Evolutionary conservation across 1,140 invertebrate genomes (phyloP), one percentile per base, ranked within the genome.

Genomic region (Pemphigus obesinymphae): DNA sequence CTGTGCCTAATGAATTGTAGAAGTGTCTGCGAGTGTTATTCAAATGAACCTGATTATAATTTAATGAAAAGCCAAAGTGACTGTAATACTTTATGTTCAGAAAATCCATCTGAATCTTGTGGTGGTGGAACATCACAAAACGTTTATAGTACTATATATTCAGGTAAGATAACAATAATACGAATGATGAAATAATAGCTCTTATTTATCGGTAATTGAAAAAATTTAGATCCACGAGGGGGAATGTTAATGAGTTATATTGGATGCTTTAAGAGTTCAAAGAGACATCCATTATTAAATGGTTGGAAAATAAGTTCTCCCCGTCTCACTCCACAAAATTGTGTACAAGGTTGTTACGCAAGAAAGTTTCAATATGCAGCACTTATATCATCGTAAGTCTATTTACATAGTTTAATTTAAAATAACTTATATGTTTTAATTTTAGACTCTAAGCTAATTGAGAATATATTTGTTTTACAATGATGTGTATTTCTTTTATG

Each of bases 131-230:
- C 48, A 11, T 68, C 45, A 48, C 31, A 70, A 6, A 83, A 63
- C 48, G 82, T 85, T 23, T 85, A 83, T 40, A 82, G 82, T 11
- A 85, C 84, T 17, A 26, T 78, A 34, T 34, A 58, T 45, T 37
- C 40, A 40, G 37, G 82, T 82, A 72, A 8, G 20, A 34, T 6
- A 63, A 34, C n/a, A n/a, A n/a, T n/a, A 34, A 63, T 63, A 31
- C 0, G 20, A 34, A 29, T 34, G 10, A 34, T 34, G 3, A 8
- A 31, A 20, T 34, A 63, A 29, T 10, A 29, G 10, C 7, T 20
- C 29, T 31, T 31, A 31, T 34, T 63, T 34, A 34, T n/a, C 34
- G 7, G 34, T 34, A 31, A 20, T 63, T 2, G 7, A n/a, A 23
- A 20, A 68, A 40, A 63, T 34, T 0, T 70, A 70, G 68, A 70